Base-by-base conservation (phyloP, 2,113 vertebrate genomes). In the Atrichornis clamosus region DNA sequence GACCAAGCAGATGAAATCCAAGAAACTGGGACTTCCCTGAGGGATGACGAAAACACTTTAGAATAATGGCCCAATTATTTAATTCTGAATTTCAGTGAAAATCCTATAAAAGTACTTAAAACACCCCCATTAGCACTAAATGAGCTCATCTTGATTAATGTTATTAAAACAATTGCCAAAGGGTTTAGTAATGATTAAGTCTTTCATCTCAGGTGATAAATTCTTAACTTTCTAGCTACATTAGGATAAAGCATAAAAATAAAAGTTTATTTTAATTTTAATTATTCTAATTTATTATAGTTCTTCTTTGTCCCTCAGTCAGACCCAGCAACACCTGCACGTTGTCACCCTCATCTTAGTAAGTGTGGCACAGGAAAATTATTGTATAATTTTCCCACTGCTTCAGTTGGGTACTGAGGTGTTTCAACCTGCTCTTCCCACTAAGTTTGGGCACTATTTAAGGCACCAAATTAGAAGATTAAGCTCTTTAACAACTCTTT, bases 31-130 rank as follows among this genome's bases (percentile, higher is more conserved):
- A 84, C 65, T 97, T 96, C 93, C 95, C 92, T 73, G 73, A 96
- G 88, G 95, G 80, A 92, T 92, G 93, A 95, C 53, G 6, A 95
- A 96, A 96, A 87, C 77, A 50, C 90, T 97, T 95, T 93, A 96
- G 88, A 93, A 95, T 97, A 96, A 96, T 96, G 93, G 90, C 80
- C 49, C 93, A 93, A 96, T 97, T 96, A 97, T 96, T 95, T 97
- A 96, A 96, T 97, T 96, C 86, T 90, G 88, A 94, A 96, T 96
- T 97, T 97, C 95, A 97, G 73, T 96, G 96, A 96, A 96, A 97
- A 97, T 96, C 90, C 95, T 97, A 95, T 97, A 96, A 96, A 95
- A 95, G 90, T 94, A 92, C 95, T 94, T 96, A 95, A 96, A 96
- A 78, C 68, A 90, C 53, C 32, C 76, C 90, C 84, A 96, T 96